These are phyloP conservation scores for Piaya cayana DNA, from an alignment of 2,113 vertebrate genomes.

Conservation along the genomic window DNA sequence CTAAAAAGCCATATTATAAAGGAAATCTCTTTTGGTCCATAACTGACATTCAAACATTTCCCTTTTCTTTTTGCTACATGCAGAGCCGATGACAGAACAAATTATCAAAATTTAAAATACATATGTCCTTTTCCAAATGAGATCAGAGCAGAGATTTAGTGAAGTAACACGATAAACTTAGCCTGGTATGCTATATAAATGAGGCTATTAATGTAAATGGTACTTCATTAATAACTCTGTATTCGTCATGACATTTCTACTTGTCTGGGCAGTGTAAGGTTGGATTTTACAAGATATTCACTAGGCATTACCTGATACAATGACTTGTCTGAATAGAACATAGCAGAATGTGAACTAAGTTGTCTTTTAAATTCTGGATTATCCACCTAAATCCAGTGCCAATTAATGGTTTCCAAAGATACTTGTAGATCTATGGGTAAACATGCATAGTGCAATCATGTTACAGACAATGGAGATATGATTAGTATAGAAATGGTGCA, in stretches of 20 bases:
- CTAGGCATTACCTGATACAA: background rate
- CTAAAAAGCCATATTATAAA: background rate
- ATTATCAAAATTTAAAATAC: background rate
- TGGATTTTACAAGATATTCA: background rate
- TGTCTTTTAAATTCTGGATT: background rate
- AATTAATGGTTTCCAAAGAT: background rate
- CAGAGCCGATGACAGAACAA: background rate
- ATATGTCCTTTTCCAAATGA: background rate
- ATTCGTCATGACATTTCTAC: conserved; percentile 35
- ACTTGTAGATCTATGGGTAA: background rate
- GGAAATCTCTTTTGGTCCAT: background rate
- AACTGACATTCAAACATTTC: background rate
- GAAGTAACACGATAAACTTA: background rate
- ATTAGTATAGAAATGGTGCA: background rate
- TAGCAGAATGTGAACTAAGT: background rate
- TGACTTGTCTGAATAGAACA: background rate
- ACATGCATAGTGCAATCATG: background rate
- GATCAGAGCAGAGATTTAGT: background rate
- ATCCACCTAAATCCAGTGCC: background rate
- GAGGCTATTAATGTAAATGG: conserved; percentile 32
- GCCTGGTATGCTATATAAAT: conserved; percentile 7
- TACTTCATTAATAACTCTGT: conserved; percentile 52
- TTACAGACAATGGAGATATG: background rate
- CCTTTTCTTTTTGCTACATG: background rate
- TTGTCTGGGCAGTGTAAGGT: background rate